Evolutionary conservation across 2,113 vertebrate genomes (phyloP).

Genomic region (Nycticorax nycticorax): DNA sequence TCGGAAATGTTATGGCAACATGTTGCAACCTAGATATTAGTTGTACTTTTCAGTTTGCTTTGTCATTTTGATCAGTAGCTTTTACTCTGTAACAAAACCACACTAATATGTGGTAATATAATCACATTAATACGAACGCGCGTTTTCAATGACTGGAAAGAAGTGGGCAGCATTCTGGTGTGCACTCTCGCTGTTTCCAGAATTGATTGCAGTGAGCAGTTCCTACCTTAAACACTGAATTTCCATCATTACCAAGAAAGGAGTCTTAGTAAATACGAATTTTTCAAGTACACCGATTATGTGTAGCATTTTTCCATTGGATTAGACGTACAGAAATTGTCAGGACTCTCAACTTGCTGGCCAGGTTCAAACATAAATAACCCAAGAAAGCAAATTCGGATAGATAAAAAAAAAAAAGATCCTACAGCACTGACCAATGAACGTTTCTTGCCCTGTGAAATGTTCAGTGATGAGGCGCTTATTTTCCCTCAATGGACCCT

Average conservation of each 20-base stretch:
- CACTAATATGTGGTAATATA: not conserved
- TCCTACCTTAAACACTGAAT: not conserved
- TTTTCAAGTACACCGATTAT: not conserved
- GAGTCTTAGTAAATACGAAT: not conserved
- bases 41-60: slow-evolving; percentile 14
- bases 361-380: not conserved
- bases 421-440: not conserved
- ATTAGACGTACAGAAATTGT: not conserved
- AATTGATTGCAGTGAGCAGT: not conserved
- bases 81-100: not conserved
- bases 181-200: not conserved
- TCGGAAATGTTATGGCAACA: slow-evolving; percentile 41
- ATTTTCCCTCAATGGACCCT: not conserved
- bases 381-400: not conserved
- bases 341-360: not conserved
- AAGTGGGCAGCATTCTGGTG: not conserved
- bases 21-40: not conserved
- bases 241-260: not conserved
- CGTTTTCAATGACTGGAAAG: not conserved
- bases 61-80: not conserved
- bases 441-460: not conserved
- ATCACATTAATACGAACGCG: rapidly evolving
- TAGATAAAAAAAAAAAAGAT: not conserved
- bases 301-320: rapidly evolving
- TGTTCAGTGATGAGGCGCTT: not conserved